Base-by-base conservation (phyloP, 2,888 invertebrate species). In the Lissocephala sabroskyi region DNA sequence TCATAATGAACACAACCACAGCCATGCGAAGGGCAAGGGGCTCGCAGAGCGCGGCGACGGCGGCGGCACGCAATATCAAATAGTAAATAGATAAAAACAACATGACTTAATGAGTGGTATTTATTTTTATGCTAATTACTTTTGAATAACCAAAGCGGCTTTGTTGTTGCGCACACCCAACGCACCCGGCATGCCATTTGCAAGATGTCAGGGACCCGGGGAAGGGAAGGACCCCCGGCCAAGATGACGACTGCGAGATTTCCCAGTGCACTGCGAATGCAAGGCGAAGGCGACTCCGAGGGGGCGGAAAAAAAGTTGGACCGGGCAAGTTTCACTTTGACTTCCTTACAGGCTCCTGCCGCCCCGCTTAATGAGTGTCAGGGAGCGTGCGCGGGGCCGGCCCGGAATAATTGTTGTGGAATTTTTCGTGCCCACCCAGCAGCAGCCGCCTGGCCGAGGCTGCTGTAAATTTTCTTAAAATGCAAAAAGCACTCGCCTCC, bases 111-210 rank as follows among this genome's bases (percentile, higher is more conserved):
- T 74, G 75, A 71, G 71, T 65, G 62, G 67, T 71, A 71, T 71
- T 73, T 71, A 70, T 70, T 71, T 70, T 74, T 74, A 74, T 74
- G 73, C 68, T 74, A 74, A 74, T 74, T 71, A 73, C 73, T 68
- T 64, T 68, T 62, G 65, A 73, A 73, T 73, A 70, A 66, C 65
- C 49, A 55, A 49, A 17, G 42, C 43, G 9, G 49, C 44, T 33
- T 30, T 30, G 30, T 30, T 30, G 30, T 30, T 30, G 30, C 10
- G 7, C n/a, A n/a, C n/a, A n/a, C n/a, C n/a, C n/a, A n/a, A n/a
- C n/a, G n/a, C n/a, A n/a, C n/a, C n/a, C 10, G 30, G 30, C 11
- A 9, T 30, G 30, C 30, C 30, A 30, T 30, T 30, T 30, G 30
- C 30, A 30, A 30, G 30, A 30, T 30, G 30, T 30, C 30, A 30